These are phyloP conservation scores for Limanda limanda DNA, from an alignment of 2,113 vertebrate species.

Conservation along the genomic window DNA sequence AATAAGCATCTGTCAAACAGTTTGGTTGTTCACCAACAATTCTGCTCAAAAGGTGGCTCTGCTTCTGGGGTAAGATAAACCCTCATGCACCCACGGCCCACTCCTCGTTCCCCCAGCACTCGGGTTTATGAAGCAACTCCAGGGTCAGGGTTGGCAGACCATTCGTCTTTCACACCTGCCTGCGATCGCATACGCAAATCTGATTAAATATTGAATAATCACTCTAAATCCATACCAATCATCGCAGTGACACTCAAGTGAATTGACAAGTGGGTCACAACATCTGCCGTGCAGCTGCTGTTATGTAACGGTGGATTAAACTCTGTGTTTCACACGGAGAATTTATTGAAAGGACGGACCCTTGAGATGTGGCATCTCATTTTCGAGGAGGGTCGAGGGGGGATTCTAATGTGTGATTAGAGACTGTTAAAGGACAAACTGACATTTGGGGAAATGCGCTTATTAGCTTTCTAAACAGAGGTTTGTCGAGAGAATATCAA, in stretches of 20 bases:
- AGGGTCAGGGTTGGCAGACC: constrained; percentile 26
- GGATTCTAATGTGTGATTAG: constrained; percentile 28
- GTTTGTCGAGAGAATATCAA: background rate
- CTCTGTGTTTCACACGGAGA: constrained; percentile 23
- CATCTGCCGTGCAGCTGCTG: constrained; percentile 62
- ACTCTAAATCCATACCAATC: constrained; percentile 55
- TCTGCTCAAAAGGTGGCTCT: background rate
- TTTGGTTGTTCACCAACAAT: background rate
- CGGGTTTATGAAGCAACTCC: background rate
- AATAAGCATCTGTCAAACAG: constrained; percentile 28
- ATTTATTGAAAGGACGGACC: background rate
- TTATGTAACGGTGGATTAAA: constrained; percentile 60
- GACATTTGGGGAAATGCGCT: constrained; percentile 8
- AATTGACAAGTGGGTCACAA: constrained; percentile 63
- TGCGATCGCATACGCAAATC: constrained; percentile 52
- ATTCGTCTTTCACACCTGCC: constrained; percentile 50
- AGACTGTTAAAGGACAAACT: constrained; percentile 16
- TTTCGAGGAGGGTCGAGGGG: background rate
- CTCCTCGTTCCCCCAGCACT: no score
- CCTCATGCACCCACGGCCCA: background rate
- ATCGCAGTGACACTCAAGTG: constrained; percentile 43
- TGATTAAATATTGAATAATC: constrained; percentile 66
- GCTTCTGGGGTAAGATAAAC: background rate
- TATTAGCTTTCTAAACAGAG: constrained; percentile 14
- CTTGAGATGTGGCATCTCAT: background rate